These are phyloP conservation scores for Drosophila orosa DNA, from an alignment of 1,140 invertebrate species.

Conservation along the genomic window DNA sequence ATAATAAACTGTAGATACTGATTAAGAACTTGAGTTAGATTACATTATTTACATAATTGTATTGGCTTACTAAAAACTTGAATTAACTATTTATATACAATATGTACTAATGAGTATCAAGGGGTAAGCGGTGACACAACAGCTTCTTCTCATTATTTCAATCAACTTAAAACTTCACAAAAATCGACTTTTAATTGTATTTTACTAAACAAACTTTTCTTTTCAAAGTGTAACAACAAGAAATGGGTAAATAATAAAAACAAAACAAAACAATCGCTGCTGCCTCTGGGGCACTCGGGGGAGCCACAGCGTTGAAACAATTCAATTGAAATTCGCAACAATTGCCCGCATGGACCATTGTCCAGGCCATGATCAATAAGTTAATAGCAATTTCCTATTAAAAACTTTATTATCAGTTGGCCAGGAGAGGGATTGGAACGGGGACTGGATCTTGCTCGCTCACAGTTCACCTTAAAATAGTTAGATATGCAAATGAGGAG, in stretches of 20 bases:
- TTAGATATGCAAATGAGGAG: slow-evolving; percentile 73
- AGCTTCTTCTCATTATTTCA: no score
- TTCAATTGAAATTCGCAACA: slow-evolving; percentile 71
- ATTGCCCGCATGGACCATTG: slow-evolving; percentile 43
- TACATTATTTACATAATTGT: neutral
- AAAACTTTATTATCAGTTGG: slow-evolving; percentile 79
- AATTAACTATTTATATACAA: no score
- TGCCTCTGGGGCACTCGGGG: slow-evolving; percentile 39
- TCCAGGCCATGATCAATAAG: slow-evolving; percentile 67
- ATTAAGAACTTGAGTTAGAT: neutral
- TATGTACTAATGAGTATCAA: no score
- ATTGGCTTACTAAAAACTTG: no score
- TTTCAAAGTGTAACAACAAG: slow-evolving; percentile 1
- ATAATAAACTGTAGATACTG: neutral
- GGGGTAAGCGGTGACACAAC: no score
- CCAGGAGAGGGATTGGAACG: slow-evolving; percentile 1
- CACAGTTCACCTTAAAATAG: slow-evolving; percentile 55
- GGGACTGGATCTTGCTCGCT: neutral
- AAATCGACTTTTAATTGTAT: neutral
- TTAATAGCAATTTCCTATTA: slow-evolving; percentile 81
- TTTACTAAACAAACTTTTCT: neutral
- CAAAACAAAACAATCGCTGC: slow-evolving; percentile 25
- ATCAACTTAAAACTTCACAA: neutral
- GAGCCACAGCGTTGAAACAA: slow-evolving; percentile 55
- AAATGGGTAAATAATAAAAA: slow-evolving; percentile 37